Evolutionary conservation across 2,113 vertebrate species (phyloP).

Genomic region (Zonotrichia leucophrys): DNA sequence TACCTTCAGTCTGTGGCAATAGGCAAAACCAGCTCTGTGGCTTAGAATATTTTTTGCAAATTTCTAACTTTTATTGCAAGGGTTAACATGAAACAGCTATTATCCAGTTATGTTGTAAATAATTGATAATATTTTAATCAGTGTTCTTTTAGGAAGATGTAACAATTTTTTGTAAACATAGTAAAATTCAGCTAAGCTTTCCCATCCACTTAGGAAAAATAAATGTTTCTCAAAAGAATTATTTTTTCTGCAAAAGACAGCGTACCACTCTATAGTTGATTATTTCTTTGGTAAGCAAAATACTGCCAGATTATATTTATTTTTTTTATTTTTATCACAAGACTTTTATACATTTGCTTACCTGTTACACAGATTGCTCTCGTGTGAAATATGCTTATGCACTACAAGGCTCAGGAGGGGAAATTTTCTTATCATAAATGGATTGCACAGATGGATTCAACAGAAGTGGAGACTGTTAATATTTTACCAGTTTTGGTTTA

Average conservation of each 20-base stretch:
- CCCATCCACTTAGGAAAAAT: background rate
- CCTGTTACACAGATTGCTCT: background rate
- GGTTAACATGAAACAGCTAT: background rate
- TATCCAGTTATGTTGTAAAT: background rate
- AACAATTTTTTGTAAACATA: background rate
- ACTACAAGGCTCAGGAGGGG: background rate
- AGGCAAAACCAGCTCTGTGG: background rate
- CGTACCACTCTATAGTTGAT: background rate
- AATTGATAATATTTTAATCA: background rate
- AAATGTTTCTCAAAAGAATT: background rate
- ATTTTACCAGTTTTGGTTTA: background rate
- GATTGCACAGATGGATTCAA: background rate
- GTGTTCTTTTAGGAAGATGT: background rate
- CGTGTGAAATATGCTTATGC: background rate
- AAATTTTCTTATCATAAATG: background rate
- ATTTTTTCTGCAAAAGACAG: background rate
- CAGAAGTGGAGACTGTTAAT: background rate
- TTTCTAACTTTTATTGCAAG: background rate
- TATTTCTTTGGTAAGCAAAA: background rate
- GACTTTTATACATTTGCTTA: background rate
- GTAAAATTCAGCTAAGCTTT: background rate
- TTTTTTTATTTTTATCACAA: background rate
- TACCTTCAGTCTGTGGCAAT: background rate
- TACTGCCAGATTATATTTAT: background rate
- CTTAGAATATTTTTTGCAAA: background rate